Base-by-base conservation (phyloP, 2,797 vertebrate species). In the Erethizon dorsatum region DNA sequence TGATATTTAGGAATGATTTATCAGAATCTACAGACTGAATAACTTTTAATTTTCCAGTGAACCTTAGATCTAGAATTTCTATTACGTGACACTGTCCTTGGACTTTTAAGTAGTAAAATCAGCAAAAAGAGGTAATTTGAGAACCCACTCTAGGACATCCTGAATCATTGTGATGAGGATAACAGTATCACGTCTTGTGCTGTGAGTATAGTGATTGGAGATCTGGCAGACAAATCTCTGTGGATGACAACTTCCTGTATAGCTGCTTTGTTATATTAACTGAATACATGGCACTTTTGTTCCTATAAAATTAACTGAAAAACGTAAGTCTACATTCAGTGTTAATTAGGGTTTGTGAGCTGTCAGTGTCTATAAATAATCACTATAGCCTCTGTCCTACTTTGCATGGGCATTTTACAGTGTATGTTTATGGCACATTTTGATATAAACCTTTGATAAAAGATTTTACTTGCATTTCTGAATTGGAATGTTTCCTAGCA, bases 401-500 rank as follows among this genome's bases (percentile, higher is more conserved):
- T 6, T 73, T 91, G 31, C 45, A 69, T 71, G 67, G 33, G 61
- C 33, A 28, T 65, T 91, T 96, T 71, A 95, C 88, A 52, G 24
- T 78, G 26, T 83, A 9, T 97, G 41, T 96, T 98, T 97, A 91
- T 97, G 92, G 96, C 96, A 96, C 65, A 57, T 95, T 95, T 88
- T 91, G 50, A 83, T 90, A 83, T 13, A 67, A 82, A 71, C 26
- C 17, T 95, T 93, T 88, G 56, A 73, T 93, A 97, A 97, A 89
- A 87, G 50, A 54, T 87, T 97, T 95, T 97, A 86, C 80, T 94
- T 97, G 56, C n/a, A 24, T 97, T 95, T 96, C 65, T 37, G 59
- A 97, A 63, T 83, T 89, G 92, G 84, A 97, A 31, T 96, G 7
- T 59, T 15, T 97, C 90, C 63, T 47, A 87, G 33, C 96, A 94